phyloP scores from a whole-genome alignment of 2,888 invertebrate species.

The Lamellibrachia satsuma region DNA sequence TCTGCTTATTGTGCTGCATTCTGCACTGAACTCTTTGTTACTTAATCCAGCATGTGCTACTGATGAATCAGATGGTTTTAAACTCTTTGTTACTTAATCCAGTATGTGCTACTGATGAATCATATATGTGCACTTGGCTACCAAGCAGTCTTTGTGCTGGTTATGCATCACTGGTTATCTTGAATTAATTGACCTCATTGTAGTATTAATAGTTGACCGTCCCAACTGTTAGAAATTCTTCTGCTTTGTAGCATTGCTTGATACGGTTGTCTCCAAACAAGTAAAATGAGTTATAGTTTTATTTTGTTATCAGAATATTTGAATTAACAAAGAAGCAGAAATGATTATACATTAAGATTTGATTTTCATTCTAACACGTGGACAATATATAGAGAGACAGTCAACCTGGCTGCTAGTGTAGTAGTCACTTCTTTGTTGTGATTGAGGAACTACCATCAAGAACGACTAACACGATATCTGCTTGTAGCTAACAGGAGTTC shows the following conservation, averaged over 20 bases:
- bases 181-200: neutral
- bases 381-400: neutral
- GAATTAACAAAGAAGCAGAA: neutral
- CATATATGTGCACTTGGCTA: neutral
- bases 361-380: too few relatives aligned
- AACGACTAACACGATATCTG: neutral
- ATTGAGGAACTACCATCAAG: neutral
- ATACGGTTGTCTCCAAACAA: neutral
- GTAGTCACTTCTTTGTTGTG: neutral
- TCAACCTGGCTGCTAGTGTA: neutral
- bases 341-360: neutral
- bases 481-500: neutral
- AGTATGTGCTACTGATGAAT: neutral
- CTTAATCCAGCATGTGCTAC: neutral
- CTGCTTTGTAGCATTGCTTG: neutral
- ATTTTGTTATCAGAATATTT: neutral
- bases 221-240: neutral
- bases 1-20: neutral
- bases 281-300: neutral
- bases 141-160: neutral
- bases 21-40: constrained; percentile 1
- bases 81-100: neutral
- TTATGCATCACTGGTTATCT: neutral
- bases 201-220: constrained; percentile 4
- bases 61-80: neutral